Evolutionary conservation across 2,113 vertebrate species (phyloP).

Genomic region (Nothobranchius furzeri): DNA sequence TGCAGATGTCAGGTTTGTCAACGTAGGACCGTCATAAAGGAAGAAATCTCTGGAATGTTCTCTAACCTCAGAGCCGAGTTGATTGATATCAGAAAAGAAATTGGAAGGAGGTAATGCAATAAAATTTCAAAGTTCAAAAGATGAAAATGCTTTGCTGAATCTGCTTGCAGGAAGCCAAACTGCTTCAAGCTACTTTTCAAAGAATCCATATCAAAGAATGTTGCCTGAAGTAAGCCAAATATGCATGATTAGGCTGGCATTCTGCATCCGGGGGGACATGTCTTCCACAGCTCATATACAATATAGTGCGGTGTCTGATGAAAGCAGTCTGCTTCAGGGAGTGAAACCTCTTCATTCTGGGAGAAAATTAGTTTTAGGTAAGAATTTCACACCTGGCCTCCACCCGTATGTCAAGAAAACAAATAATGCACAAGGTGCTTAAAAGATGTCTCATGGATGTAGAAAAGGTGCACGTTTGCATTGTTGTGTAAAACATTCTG

Average conservation of each 20-base stretch:
- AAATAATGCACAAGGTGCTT: constrained; percentile 17
- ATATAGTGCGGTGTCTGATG: constrained; percentile 15
- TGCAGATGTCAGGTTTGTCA: constrained; percentile 29
- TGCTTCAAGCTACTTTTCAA: constrained; percentile 31
- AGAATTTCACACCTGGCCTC: constrained; percentile 1
- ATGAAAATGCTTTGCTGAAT: constrained; percentile 14
- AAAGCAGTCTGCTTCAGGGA: constrained; percentile 19
- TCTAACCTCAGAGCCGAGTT: constrained; percentile 33
- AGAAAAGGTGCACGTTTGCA: constrained; percentile 22
- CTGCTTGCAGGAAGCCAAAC: constrained; percentile 26
- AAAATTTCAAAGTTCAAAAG: constrained; percentile 24
- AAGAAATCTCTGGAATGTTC: constrained; percentile 39
- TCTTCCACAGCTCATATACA: constrained; percentile 3
- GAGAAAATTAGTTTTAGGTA: constrained; percentile 20
- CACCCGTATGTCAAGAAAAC: neutral
- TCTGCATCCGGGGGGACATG: constrained; percentile 11
- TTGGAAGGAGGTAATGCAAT: constrained; percentile 8
- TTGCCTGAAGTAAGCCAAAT: constrained; percentile 40
- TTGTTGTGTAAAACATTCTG: constrained; percentile 15
- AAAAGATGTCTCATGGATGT: constrained; percentile 1
- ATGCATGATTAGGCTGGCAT: neutral
- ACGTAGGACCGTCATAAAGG: constrained; percentile 32
- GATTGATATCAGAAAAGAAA: constrained; percentile 33
- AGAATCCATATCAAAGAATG: constrained; percentile 36
- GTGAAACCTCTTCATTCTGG: constrained; percentile 20